These are phyloP conservation scores for Oncorhynchus gorbuscha DNA, from an alignment of 2,113 vertebrate species.

Conservation along the genomic window DNA sequence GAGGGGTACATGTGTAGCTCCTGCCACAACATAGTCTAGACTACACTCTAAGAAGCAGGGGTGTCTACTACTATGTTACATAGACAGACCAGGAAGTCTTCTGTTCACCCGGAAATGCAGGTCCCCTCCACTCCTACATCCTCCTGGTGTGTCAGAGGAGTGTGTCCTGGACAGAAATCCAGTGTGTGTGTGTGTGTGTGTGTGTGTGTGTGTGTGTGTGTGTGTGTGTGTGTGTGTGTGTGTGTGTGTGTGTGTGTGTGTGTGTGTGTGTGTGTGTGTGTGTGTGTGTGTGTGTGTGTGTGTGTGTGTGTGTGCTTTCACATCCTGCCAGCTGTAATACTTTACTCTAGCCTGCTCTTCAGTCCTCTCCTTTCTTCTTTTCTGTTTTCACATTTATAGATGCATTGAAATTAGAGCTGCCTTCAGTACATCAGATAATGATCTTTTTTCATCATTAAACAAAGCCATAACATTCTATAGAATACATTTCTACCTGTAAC, in stretches of 20 bases:
- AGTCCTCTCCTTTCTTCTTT: too few relatives aligned
- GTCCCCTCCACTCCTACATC: slow-evolving; percentile 21
- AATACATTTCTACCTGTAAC: too few relatives aligned
- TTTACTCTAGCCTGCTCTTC: not conserved
- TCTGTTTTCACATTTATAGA: too few relatives aligned
- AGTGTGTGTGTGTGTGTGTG: not conserved
- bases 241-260: not conserved
- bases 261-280: slow-evolving; percentile 7
- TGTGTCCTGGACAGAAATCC: not conserved
- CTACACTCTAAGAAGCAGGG: too few relatives aligned
- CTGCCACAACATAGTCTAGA: too few relatives aligned
- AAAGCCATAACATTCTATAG: too few relatives aligned
- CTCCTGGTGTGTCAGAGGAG: not conserved
- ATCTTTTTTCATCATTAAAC: too few relatives aligned
- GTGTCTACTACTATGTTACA: not conserved
- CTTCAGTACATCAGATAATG: too few relatives aligned
- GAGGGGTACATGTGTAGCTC: too few relatives aligned
- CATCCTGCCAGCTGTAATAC: slow-evolving; percentile 55
- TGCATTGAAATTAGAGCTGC: too few relatives aligned
- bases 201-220: slow-evolving; percentile 16
- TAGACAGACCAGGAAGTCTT: not conserved
- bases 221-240: too few relatives aligned
- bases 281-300: not conserved
- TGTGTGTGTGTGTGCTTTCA: slow-evolving; percentile 21
- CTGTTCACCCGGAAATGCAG: slow-evolving; percentile 13